Evolutionary conservation across 2,797 vertebrate genomes (phyloP).

Genomic region (Tamandua tetradactyla): DNA sequence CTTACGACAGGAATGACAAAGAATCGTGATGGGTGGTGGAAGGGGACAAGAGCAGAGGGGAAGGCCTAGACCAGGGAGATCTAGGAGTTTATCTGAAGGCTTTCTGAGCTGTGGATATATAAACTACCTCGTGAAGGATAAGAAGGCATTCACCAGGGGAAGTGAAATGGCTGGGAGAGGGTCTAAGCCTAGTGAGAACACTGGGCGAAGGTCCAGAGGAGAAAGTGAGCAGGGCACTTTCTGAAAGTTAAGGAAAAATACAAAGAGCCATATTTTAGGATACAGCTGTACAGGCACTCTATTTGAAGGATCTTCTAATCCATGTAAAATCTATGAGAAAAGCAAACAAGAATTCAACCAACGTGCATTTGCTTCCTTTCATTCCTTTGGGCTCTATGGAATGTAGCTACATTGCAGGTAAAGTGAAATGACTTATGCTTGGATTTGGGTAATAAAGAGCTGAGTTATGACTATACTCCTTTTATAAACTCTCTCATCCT

Average conservation of each 20-base stretch:
- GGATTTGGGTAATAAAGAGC: neutral
- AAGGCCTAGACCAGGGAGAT: neutral
- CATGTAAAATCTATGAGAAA: neutral
- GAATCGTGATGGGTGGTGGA: neutral
- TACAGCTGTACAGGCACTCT: accelerated
- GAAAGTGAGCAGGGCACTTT: neutral
- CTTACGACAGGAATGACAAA: neutral
- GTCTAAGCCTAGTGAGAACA: neutral
- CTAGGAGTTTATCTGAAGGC: neutral
- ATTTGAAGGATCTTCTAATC: neutral
- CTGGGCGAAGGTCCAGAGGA: accelerated
- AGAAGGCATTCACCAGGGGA: neutral
- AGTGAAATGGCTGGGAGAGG: accelerated
- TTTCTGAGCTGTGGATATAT: neutral
- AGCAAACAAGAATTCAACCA: neutral
- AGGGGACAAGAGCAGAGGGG: neutral
- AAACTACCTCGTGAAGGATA: neutral
- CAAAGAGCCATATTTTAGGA: too few relatives aligned
- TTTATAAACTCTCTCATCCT: neutral
- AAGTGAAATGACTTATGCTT: neutral
- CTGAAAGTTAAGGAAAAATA: neutral
- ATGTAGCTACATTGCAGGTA: neutral
- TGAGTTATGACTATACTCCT: neutral
- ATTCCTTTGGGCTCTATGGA: neutral
- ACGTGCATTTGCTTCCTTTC: neutral